These are phyloP conservation scores for Leucoraja erinaceus DNA, from an alignment of 2,113 vertebrate genomes.

Conservation along the genomic window DNA sequence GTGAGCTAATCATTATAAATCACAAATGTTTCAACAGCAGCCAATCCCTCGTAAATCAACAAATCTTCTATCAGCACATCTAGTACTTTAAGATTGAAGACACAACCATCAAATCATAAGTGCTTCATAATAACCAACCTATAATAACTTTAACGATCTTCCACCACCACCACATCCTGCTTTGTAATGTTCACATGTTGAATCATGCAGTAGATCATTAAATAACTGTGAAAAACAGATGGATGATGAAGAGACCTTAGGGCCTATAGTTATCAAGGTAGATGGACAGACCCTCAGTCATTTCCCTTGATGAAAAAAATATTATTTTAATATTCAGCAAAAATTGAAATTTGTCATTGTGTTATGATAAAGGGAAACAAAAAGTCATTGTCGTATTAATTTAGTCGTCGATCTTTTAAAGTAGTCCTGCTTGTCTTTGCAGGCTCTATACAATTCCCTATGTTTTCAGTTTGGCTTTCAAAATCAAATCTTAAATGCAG, in stretches of 20 bases:
- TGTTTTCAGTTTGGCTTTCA: not conserved
- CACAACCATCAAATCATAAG: not conserved
- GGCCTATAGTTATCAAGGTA: not conserved
- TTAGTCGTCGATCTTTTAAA: not conserved
- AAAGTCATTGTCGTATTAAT: not conserved
- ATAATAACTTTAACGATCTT: not conserved
- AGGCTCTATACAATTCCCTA: not conserved
- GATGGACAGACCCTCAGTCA: not conserved
- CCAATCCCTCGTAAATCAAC: not conserved
- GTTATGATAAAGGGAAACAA: not conserved
- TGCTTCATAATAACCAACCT: not conserved
- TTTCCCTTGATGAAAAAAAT: not conserved
- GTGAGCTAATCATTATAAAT: not conserved
- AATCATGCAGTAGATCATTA: not conserved
- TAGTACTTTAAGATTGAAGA: conserved; percentile 5
- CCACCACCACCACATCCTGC: not conserved
- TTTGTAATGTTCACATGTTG: not conserved
- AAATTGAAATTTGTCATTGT: not conserved
- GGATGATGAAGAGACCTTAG: not conserved
- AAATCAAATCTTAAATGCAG: not conserved
- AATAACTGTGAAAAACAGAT: not conserved
- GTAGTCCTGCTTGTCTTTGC: not conserved
- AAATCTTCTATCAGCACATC: not conserved
- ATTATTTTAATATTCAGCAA: not conserved
- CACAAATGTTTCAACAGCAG: not conserved